These are phyloP conservation scores for Macropus fuliginosus DNA, from an alignment of 2,797 vertebrate species.

Conservation along the genomic window DNA sequence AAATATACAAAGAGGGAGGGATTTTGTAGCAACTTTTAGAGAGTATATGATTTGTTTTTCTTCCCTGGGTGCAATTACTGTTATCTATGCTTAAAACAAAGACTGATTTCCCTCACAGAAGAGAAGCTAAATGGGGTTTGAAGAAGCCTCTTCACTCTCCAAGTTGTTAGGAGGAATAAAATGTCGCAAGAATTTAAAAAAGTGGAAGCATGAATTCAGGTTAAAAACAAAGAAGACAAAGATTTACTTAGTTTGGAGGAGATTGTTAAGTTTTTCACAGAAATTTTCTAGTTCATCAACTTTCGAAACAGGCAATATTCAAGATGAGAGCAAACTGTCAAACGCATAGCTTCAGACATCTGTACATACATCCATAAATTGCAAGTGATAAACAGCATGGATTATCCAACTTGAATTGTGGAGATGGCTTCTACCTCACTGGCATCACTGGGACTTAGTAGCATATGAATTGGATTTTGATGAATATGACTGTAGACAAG, in stretches of 20 bases:
- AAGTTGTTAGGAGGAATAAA: not conserved
- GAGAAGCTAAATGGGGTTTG: not conserved
- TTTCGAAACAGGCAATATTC: not conserved
- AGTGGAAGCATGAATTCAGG: not conserved
- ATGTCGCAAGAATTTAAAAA: not conserved
- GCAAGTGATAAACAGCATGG: not conserved
- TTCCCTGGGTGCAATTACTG: not conserved
- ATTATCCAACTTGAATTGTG: not conserved
- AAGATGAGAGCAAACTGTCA: not conserved
- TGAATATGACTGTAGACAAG: too few relatives aligned
- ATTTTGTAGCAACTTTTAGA: not conserved
- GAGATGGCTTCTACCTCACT: not conserved
- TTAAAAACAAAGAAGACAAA: not conserved
- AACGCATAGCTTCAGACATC: not conserved
- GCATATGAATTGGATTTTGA: too few relatives aligned
- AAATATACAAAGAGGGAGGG: not conserved
- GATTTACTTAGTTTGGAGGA: not conserved
- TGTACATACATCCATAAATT: not conserved
- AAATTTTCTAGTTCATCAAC: not conserved
- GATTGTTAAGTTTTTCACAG: not conserved
- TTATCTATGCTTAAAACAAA: not conserved
- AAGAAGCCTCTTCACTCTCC: not conserved
- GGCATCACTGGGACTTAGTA: not conserved
- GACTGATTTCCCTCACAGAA: not conserved
- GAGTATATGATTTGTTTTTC: not conserved